Percentiles rank a stretch among this genome's conserved stretches.
These are phyloP conservation scores for Epizoanthus scotinus DNA, from an alignment of 92 coral and sea anemone species.

Conservation along the genomic window DNA sequence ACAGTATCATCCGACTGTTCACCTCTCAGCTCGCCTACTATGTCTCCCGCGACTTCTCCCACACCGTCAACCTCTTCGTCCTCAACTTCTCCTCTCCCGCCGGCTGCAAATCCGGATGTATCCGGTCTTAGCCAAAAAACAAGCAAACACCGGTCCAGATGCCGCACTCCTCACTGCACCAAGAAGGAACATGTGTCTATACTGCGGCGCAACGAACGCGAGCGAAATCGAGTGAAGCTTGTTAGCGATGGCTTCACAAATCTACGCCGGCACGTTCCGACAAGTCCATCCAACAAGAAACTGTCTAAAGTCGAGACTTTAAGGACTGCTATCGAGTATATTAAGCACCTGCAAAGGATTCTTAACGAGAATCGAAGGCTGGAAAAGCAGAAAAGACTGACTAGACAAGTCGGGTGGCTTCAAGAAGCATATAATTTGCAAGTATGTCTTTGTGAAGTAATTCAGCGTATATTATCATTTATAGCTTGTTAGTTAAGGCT, in stretches of 20 bases:
- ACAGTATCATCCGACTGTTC: constrained; percentile 72
- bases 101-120: constrained; percentile 52
- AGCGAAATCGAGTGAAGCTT: constrained; percentile 86
- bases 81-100: constrained; percentile 52
- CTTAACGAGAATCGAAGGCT: constrained; percentile 77
- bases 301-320: constrained; percentile 95
- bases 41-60: constrained; percentile 68
- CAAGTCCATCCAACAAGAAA: constrained; percentile 84
- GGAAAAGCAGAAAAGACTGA: constrained; percentile 71
- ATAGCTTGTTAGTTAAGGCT: constrained; percentile 37
- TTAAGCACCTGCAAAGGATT: constrained; percentile 83
- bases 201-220: constrained; percentile 90
- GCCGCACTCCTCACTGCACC: constrained; percentile 78
- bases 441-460: constrained; percentile 38
- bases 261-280: constrained; percentile 82
- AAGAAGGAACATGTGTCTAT: constrained; percentile 82
- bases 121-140: constrained; percentile 51
- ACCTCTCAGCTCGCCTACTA: constrained; percentile 66
- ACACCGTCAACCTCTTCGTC: constrained; percentile 43
- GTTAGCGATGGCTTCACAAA: constrained; percentile 95
- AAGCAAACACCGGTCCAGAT: constrained; percentile 69
- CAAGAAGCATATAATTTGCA: constrained; percentile 60
- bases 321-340: constrained; percentile 89
- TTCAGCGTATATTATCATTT: constrained; percentile 5
- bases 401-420: constrained; percentile 75